These are phyloP conservation scores for Halictus quadricinctus DNA, from an alignment of 2,888 invertebrate genomes.

Conservation along the genomic window DNA sequence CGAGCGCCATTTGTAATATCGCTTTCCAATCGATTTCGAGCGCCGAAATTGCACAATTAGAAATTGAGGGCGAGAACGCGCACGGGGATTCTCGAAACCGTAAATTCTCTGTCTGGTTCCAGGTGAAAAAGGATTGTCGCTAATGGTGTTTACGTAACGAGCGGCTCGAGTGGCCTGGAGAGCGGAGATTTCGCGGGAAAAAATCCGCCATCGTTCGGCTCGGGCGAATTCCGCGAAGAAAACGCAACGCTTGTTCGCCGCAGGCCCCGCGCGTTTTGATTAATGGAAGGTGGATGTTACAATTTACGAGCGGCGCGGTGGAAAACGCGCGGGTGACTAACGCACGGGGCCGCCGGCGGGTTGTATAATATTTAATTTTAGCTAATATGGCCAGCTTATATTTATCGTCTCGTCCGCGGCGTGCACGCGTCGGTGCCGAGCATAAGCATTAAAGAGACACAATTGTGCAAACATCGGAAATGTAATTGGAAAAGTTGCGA, in stretches of 20 bases:
- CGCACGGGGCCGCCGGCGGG: background rate
- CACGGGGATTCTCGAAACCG: background rate
- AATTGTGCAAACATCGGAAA: slow-evolving; percentile 49
- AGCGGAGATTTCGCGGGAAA: background rate
- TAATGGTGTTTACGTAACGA: background rate
- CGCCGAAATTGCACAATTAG: background rate
- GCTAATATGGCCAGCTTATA: slow-evolving; percentile 38
- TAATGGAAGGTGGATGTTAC: slow-evolving; percentile 17
- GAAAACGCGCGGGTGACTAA: slow-evolving; percentile 16
- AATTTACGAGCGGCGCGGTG: slow-evolving; percentile 5
- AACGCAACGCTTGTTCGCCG: slow-evolving; percentile 5
- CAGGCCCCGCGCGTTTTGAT: slow-evolving; percentile 4
- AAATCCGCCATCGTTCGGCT: background rate
- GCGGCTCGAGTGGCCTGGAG: background rate
- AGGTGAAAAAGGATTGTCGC: slow-evolving; percentile 8
- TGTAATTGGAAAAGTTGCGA: slow-evolving; percentile 52
- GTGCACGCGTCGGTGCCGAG: slow-evolving; percentile 25
- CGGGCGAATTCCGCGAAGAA: slow-evolving; percentile 7
- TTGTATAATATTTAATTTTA: slow-evolving; percentile 41
- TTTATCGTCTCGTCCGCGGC: slow-evolving; percentile 25
- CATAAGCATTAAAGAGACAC: slow-evolving; percentile 33
- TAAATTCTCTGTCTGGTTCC: background rate
- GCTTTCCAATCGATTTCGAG: background rate
- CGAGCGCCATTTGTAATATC: background rate
- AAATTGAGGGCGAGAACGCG: background rate